phyloP scores from a whole-genome alignment of 2,797 vertebrate genomes.

The Parambassis ranga region DNA sequence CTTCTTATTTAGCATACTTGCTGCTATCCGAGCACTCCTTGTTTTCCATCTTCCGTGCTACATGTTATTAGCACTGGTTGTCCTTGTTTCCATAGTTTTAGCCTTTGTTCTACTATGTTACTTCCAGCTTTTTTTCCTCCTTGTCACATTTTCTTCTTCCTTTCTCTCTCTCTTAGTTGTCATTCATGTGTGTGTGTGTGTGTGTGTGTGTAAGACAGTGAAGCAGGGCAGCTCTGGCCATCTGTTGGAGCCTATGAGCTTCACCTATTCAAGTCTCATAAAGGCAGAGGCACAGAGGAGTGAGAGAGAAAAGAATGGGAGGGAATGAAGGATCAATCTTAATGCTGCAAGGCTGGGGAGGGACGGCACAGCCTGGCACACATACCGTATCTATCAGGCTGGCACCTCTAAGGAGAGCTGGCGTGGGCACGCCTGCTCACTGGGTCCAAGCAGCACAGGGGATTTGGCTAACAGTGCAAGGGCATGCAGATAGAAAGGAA shows the following conservation, averaged over 20 bases:
- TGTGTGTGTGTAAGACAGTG: constrained; percentile 46
- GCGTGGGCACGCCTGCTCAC: constrained; percentile 55
- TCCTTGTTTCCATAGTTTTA: constrained; percentile 34
- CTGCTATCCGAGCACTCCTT: constrained; percentile 1
- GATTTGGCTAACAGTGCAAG: constrained; percentile 45
- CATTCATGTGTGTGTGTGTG: constrained; percentile 55
- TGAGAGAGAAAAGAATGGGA: constrained; percentile 71
- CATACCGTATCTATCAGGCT: constrained; percentile 71
- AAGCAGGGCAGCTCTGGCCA: constrained; percentile 72
- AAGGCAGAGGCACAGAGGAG: constrained; percentile 71
- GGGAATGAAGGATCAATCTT: constrained; percentile 74
- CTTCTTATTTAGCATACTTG: constrained; percentile 22
- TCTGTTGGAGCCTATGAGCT: constrained; percentile 79
- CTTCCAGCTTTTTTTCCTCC: constrained; percentile 38
- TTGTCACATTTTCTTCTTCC: constrained; percentile 40
- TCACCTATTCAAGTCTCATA: constrained; percentile 80
- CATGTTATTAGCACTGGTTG: not conserved
- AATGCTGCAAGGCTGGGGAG: constrained; percentile 57
- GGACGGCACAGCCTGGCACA: constrained; percentile 64
- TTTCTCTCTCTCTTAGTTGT: constrained; percentile 35
- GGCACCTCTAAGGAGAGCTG: constrained; percentile 69
- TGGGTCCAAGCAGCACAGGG: constrained; percentile 42
- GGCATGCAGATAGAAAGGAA: constrained; percentile 51
- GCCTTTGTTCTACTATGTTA: constrained; percentile 13
- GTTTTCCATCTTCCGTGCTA: constrained; percentile 20